A percentile compares a stretch with the other conserved stretches of the same genome.
Conservation (phyloP, 30 jellyfish, hydroid and myxozoan genomes). For the Pelagia noctiluca region DNA sequence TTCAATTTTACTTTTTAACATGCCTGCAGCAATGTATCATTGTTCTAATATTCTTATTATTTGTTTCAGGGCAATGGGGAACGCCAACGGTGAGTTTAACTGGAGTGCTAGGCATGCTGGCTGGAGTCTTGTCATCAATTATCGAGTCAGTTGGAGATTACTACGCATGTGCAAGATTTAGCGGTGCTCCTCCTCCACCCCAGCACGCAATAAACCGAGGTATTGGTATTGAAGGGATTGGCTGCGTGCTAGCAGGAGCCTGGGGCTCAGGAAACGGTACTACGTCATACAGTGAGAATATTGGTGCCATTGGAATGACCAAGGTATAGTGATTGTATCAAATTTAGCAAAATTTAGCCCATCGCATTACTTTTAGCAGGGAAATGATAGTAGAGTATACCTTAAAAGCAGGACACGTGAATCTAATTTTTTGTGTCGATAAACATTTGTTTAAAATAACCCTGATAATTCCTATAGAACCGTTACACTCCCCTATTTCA, state of each 20-base stretch:
- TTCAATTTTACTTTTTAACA: neutral
- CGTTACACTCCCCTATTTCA: no score
- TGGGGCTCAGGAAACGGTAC: slow-evolving; percentile 99
- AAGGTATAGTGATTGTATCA: slow-evolving; percentile 51
- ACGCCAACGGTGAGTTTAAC: slow-evolving; percentile 85
- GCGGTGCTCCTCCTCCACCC: slow-evolving; percentile 95
- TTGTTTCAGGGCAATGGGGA: slow-evolving; percentile 91
- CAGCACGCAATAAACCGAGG: slow-evolving; percentile 91
- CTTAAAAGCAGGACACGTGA: neutral
- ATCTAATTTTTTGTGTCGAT: neutral
- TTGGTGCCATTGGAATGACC: slow-evolving; percentile 97
- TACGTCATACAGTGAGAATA: slow-evolving; percentile 92
- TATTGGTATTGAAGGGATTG: slow-evolving; percentile 90
- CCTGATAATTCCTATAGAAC: no score
- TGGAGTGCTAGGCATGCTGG: slow-evolving; percentile 87
- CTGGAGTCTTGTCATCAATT: slow-evolving; percentile 91
- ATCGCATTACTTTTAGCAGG: neutral
- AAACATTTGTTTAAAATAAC: no score
- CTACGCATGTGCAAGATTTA: slow-evolving; percentile 91
- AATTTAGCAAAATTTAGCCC: neutral
- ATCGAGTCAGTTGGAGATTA: slow-evolving; percentile 91
- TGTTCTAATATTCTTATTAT: neutral
- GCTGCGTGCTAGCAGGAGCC: slow-evolving; percentile 95
- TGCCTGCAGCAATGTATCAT: neutral
- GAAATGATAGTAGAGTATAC: neutral